Evolutionary conservation across 1,140 invertebrate genomes (phyloP).

Genomic region (Wiebesia pumilae): DNA sequence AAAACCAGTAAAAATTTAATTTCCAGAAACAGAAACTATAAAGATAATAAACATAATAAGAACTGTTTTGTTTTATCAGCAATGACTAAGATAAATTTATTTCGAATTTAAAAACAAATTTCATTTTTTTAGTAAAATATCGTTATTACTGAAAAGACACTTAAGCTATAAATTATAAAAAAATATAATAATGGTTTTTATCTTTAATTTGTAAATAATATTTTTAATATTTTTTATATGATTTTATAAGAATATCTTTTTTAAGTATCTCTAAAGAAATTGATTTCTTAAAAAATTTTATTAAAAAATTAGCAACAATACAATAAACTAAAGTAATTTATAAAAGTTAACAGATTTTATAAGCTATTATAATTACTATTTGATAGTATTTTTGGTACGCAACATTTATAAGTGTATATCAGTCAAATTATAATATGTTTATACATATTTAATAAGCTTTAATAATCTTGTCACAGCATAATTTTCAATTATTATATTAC

Average conservation of each 20-base stretch:
- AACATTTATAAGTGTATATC: background rate
- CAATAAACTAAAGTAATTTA: background rate
- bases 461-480: background rate
- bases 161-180: background rate
- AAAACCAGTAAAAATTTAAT: background rate
- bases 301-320: background rate
- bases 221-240: background rate
- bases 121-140: background rate
- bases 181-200: background rate
- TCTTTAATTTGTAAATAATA: background rate
- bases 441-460: background rate
- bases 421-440: background rate
- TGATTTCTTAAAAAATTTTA: background rate
- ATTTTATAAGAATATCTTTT: background rate
- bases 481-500: background rate
- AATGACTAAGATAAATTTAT: background rate
- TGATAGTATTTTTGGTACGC: background rate
- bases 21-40: background rate
- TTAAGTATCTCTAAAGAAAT: background rate
- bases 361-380: conserved; percentile 4
- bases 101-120: background rate
- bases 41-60: background rate
- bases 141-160: background rate
- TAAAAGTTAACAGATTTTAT: background rate
- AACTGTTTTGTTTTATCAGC: background rate